These are phyloP conservation scores for Nibea coibor DNA, from an alignment of 2,113 vertebrate genomes.

Conservation along the genomic window DNA sequence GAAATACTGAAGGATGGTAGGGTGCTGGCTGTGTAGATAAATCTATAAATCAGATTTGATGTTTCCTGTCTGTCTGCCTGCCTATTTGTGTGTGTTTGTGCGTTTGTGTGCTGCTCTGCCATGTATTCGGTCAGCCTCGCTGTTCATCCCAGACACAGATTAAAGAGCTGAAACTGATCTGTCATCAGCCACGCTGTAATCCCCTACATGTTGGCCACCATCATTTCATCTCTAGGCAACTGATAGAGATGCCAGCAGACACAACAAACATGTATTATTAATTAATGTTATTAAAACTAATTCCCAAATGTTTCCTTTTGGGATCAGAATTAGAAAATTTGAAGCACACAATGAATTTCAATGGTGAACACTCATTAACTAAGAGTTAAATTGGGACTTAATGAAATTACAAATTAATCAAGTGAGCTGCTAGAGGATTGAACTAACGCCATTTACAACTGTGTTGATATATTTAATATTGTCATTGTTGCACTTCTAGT, in stretches of 20 bases:
- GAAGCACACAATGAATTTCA: slow-evolving; percentile 27
- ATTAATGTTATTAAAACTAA: slow-evolving; percentile 42
- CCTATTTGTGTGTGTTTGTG: slow-evolving; percentile 1
- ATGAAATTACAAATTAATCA: slow-evolving; percentile 68
- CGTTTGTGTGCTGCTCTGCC: slow-evolving; percentile 3
- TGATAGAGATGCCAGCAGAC: slow-evolving; percentile 47
- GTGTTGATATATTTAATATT: slow-evolving; percentile 43
- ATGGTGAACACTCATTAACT: slow-evolving; percentile 38
- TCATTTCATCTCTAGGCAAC: slow-evolving; percentile 60
- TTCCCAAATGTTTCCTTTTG: slow-evolving; percentile 33
- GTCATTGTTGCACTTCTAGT: slow-evolving; percentile 38
- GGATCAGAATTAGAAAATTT: slow-evolving; percentile 9
- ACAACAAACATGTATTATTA: slow-evolving; percentile 47
- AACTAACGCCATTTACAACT: slow-evolving; percentile 40
- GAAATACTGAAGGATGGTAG: slow-evolving; percentile 28
- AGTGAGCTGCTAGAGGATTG: slow-evolving; percentile 48
- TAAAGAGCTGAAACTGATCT: slow-evolving; percentile 74
- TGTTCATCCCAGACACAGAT: slow-evolving; percentile 65
- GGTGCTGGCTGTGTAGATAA: slow-evolving; percentile 53
- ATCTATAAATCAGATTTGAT: slow-evolving; percentile 71
- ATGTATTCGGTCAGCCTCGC: slow-evolving; percentile 52
- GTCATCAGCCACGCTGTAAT: slow-evolving; percentile 69
- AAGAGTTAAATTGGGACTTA: slow-evolving; percentile 61
- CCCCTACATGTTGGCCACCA: slow-evolving; percentile 51
- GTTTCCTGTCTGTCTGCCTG: slow-evolving; percentile 43